Conservation (phyloP, 2,797 vertebrate genomes). For the Paratrypauchen microcephalus region DNA sequence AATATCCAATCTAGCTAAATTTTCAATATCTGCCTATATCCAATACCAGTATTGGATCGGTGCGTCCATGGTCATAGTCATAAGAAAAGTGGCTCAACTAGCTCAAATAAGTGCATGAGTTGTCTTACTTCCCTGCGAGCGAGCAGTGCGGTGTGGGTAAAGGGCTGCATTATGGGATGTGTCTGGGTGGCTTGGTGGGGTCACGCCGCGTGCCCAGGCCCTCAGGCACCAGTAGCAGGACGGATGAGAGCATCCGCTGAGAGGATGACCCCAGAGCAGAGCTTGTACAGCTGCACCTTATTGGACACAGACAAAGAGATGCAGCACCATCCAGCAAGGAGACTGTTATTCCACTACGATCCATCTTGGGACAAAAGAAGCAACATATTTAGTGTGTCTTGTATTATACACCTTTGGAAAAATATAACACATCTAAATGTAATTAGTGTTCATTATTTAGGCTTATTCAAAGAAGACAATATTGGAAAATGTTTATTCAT, state of each 20-base stretch:
- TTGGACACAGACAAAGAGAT: slow-evolving; percentile 70
- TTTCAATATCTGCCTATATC: too few species aligned
- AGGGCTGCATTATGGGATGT: slow-evolving; percentile 62
- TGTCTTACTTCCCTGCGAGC: slow-evolving; percentile 18
- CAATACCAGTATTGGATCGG: too few species aligned
- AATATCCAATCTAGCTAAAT: too few species aligned
- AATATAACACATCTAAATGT: neutral
- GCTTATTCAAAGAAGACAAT: neutral
- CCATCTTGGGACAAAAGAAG: slow-evolving; percentile 26
- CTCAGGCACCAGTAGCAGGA: slow-evolving; percentile 76
- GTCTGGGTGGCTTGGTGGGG: slow-evolving; percentile 74
- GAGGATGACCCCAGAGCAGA: slow-evolving; percentile 72
- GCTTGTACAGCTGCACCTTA: slow-evolving; percentile 80
- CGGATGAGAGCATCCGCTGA: slow-evolving; percentile 68
- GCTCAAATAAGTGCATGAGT: slow-evolving; percentile 29
- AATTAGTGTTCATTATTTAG: too few species aligned
- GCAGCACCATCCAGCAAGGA: slow-evolving; percentile 48
- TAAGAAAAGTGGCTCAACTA: neutral
- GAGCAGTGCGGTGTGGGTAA: slow-evolving; percentile 42
- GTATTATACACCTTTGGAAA: neutral
- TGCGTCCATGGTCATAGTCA: neutral
- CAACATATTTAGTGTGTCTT: neutral
- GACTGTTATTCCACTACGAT: slow-evolving; percentile 54
- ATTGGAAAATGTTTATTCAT: neutral
- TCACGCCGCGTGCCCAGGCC: slow-evolving; percentile 66